Evolutionary conservation across 2,888 invertebrate species (phyloP).

Genomic region (Nemoura dubitans): DNA sequence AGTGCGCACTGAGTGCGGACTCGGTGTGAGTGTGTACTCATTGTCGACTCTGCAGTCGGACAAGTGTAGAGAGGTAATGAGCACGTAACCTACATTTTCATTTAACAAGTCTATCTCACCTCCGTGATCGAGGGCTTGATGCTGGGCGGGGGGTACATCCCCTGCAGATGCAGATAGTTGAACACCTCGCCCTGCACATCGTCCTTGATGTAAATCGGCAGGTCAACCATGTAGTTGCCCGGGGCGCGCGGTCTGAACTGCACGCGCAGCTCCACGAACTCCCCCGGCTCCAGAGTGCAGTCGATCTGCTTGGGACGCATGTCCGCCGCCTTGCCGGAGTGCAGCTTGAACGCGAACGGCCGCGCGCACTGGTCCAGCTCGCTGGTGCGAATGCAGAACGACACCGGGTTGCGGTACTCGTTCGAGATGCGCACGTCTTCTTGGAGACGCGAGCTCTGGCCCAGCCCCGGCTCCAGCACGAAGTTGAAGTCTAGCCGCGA

Average conservation of each 20-base stretch:
- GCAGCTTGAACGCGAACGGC: conserved; percentile 55
- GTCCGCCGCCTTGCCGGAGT: conserved; percentile 52
- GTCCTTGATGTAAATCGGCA: conserved; percentile 58
- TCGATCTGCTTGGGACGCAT: conserved; percentile 51
- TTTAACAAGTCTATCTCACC: conserved; percentile 19
- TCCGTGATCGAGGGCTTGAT: conserved; percentile 52
- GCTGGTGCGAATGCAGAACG: conserved; percentile 56
- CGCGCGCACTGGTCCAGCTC: conserved; percentile 51
- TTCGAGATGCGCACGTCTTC: conserved; percentile 50
- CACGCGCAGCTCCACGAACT: conserved; percentile 54
- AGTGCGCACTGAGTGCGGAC: too few species aligned
- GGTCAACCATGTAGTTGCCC: conserved; percentile 54
- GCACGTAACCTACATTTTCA: too few species aligned
- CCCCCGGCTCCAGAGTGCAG: conserved; percentile 53
- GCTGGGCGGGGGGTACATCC: conserved; percentile 53
- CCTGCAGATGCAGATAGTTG: conserved; percentile 57
- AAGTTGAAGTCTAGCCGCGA: conserved; percentile 49
- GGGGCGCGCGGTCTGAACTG: conserved; percentile 54
- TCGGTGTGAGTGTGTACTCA: too few species aligned
- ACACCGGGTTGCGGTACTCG: conserved; percentile 48
- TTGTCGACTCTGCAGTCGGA: too few species aligned
- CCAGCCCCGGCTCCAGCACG: conserved; percentile 30
- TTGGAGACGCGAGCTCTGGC: not conserved
- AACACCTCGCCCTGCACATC: conserved; percentile 55
- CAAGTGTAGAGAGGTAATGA: too few species aligned